These are phyloP conservation scores for Leucophora obtusa DNA, from an alignment of 2,888 invertebrate species.

Conservation along the genomic window DNA sequence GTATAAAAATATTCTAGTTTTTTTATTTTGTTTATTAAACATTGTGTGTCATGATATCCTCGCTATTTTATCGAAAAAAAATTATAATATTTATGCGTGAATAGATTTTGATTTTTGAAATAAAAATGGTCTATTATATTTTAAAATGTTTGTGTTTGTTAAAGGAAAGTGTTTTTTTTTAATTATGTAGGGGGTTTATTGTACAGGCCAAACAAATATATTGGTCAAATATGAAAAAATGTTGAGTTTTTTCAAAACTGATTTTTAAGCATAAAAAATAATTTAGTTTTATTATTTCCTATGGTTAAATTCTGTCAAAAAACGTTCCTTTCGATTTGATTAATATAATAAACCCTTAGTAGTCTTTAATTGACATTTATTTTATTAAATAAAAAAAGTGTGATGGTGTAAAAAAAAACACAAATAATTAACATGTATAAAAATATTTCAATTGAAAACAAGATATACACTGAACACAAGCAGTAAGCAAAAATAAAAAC, in stretches of 20 bases:
- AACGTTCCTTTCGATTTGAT: too few relatives aligned
- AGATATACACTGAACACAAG: constrained; percentile 35
- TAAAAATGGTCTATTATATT: background rate
- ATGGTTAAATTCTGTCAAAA: too few relatives aligned
- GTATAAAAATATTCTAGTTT: constrained; percentile 45
- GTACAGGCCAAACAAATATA: too few relatives aligned
- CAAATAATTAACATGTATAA: constrained; percentile 11
- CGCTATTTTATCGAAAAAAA: background rate
- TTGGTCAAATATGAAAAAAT: too few relatives aligned
- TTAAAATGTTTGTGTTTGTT: background rate
- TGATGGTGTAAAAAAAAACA: background rate
- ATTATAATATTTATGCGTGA: too few relatives aligned
- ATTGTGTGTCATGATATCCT: constrained; percentile 29
- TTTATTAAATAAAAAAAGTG: background rate
- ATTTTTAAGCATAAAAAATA: too few relatives aligned
- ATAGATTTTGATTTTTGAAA: too few relatives aligned
- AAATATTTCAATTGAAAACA: constrained; percentile 13
- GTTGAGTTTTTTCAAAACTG: too few relatives aligned
- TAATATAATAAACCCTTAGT: too few relatives aligned
- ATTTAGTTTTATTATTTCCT: too few relatives aligned
- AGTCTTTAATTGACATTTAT: constrained; percentile 37
- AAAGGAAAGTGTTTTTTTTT: constrained; percentile 3
- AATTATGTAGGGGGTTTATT: too few relatives aligned
- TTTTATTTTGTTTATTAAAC: constrained; percentile 14
- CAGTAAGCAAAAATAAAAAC: background rate